phyloP scores from a whole-genome alignment of 2,888 invertebrate genomes.

The Oligia fasciuncula region DNA sequence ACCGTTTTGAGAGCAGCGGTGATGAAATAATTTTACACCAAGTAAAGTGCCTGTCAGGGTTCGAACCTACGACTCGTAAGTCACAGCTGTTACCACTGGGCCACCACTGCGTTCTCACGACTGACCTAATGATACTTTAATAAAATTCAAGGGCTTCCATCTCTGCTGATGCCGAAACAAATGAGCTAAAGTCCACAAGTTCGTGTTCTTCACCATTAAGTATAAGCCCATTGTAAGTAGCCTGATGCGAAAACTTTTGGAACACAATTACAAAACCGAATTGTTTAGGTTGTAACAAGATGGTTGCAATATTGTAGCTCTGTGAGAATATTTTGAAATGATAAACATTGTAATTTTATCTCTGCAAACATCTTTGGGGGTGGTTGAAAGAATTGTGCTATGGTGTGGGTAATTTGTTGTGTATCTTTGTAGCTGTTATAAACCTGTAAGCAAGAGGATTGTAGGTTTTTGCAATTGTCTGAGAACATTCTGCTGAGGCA shows the following conservation, averaged over 20 bases:
- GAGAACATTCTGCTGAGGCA: not conserved
- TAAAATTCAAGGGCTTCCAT: slow-evolving; percentile 29
- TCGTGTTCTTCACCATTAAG: slow-evolving; percentile 34
- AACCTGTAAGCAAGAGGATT: not conserved
- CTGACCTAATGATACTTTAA: not conserved
- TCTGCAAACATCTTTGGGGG: slow-evolving; percentile 28
- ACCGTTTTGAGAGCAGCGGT: not conserved
- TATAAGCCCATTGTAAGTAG: slow-evolving; percentile 7
- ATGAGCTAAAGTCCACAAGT: not conserved
- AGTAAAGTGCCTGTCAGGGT: not conserved
- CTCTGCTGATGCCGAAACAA: slow-evolving; percentile 17
- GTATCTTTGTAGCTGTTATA: not conserved
- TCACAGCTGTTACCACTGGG: not conserved
- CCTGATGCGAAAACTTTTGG: slow-evolving; percentile 43
- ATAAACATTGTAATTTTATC: slow-evolving; percentile 61
- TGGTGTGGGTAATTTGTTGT: not conserved
- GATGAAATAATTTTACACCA: not conserved
- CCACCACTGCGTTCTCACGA: not conserved
- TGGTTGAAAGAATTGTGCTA: not conserved
- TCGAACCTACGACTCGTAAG: not conserved
- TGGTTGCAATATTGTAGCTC: slow-evolving; percentile 26
- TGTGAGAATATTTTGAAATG: slow-evolving; percentile 60
- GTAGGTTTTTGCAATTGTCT: not conserved
- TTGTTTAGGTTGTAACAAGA: slow-evolving; percentile 52
- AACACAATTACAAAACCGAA: slow-evolving; percentile 46